phyloP scores from a whole-genome alignment of 2,888 invertebrate species.

The Monochamus alternatus region DNA sequence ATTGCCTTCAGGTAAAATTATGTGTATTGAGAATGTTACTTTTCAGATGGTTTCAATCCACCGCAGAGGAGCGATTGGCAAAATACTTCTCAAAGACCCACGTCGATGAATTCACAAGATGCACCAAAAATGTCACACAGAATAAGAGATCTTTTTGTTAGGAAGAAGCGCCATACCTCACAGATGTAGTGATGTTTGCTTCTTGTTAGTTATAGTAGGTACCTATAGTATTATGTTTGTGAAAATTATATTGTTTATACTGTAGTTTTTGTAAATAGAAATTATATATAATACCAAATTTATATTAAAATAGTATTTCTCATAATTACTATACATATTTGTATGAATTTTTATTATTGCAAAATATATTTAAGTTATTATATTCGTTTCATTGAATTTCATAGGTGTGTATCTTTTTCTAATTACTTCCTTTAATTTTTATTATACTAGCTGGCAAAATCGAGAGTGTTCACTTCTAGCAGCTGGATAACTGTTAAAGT shows the following conservation, averaged over 20 bases:
- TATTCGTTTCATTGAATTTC: slow-evolving; percentile 5
- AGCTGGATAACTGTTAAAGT: too few species aligned
- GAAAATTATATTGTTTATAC: slow-evolving; percentile 49
- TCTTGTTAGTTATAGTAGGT: slow-evolving; percentile 35
- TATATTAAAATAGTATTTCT: slow-evolving; percentile 36
- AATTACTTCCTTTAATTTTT: neutral
- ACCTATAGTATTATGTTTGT: slow-evolving; percentile 44
- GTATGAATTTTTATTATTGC: slow-evolving; percentile 43
- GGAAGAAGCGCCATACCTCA: slow-evolving; percentile 74
- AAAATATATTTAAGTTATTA: slow-evolving; percentile 38
- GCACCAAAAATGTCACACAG: slow-evolving; percentile 77
- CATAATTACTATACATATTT: slow-evolving; percentile 32
- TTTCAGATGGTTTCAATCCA: slow-evolving; percentile 54
- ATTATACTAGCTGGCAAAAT: neutral
- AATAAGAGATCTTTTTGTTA: slow-evolving; percentile 76
- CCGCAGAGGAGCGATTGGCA: slow-evolving; percentile 53
- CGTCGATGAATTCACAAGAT: slow-evolving; percentile 66
- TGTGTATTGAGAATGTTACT: too few species aligned
- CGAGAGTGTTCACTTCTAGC: too few species aligned
- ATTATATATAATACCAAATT: slow-evolving; percentile 46
- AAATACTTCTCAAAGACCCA: slow-evolving; percentile 57
- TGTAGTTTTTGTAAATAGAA: slow-evolving; percentile 49
- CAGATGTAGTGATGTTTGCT: slow-evolving; percentile 69
- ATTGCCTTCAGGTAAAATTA: neutral
- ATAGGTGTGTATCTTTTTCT: neutral